Evolutionary conservation across 1,140 invertebrate genomes (phyloP).

Genomic region (Monomorium pharaonis): DNA sequence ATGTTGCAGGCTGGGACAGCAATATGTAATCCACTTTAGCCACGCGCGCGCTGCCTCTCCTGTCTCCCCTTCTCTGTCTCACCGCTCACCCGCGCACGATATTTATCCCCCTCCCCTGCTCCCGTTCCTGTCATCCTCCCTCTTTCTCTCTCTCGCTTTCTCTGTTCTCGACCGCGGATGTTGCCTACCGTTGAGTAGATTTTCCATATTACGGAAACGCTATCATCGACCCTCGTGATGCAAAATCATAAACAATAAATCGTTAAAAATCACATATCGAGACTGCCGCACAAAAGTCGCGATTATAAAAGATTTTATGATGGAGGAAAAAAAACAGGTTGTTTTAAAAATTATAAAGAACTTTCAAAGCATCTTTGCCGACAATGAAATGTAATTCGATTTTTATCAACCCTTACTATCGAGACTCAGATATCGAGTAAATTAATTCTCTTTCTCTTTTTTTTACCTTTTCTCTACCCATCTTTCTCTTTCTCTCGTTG

Average conservation of each 20-base stretch:
- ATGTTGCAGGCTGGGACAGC: conserved; percentile 73
- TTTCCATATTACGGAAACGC: conserved; percentile 14
- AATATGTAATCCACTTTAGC: conserved; percentile 80
- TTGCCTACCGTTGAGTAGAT: conserved; percentile 10
- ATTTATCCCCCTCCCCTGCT: neutral
- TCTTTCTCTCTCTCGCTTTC: neutral
- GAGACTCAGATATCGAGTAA: neutral
- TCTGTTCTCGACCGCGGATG: neutral
- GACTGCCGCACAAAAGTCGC: too few relatives aligned
- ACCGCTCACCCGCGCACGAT: conserved; percentile 6
- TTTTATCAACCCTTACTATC: neutral
- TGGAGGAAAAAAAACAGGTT: neutral
- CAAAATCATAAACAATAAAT: neutral
- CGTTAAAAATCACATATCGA: neutral
- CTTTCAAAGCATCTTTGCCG: neutral
- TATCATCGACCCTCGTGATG: conserved; percentile 8
- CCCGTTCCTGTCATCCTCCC: neutral
- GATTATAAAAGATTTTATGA: neutral
- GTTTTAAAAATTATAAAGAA: neutral
- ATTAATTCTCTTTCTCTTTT: neutral
- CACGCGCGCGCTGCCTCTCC: conserved; percentile 44
- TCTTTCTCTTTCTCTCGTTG: neutral
- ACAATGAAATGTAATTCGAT: neutral
- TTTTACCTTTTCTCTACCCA: too few relatives aligned
- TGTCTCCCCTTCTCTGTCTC: neutral